Evolutionary conservation across 2,888 invertebrate genomes (phyloP).

Genomic region (Ichneumon xanthorius): DNA sequence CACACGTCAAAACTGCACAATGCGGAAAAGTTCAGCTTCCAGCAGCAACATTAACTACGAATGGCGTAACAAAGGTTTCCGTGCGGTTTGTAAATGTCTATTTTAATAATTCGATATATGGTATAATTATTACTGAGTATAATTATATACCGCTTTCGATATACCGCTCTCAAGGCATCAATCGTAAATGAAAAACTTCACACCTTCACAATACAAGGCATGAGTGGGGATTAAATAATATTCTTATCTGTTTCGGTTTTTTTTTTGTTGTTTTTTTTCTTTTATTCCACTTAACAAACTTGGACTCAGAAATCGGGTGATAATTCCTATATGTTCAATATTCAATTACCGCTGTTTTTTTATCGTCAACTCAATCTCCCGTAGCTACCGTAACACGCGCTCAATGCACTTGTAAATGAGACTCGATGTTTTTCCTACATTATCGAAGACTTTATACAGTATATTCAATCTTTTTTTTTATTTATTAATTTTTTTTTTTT

Average conservation of each 20-base stretch:
- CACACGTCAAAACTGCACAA: slow-evolving; percentile 40
- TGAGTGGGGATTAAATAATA: slow-evolving; percentile 59
- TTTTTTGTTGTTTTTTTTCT: slow-evolving; percentile 37
- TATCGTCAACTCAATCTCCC: slow-evolving; percentile 43
- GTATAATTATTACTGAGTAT: slow-evolving; percentile 26
- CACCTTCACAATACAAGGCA: slow-evolving; percentile 63
- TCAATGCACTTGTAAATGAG: slow-evolving; percentile 59
- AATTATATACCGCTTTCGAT: slow-evolving; percentile 58
- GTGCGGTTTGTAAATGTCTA: slow-evolving; percentile 54
- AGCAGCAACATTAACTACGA: slow-evolving; percentile 45
- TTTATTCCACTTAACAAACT: slow-evolving; percentile 56
- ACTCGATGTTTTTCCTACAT: slow-evolving; percentile 63
- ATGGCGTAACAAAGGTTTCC: slow-evolving; percentile 53
- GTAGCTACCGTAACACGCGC: slow-evolving; percentile 52
- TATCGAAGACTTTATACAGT: slow-evolving; percentile 71
- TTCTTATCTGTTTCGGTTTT: slow-evolving; percentile 39
- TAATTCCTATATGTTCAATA: slow-evolving; percentile 33
- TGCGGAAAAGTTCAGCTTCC: slow-evolving; percentile 32
- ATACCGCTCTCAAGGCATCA: slow-evolving; percentile 44
- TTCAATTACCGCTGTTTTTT: slow-evolving; percentile 44
- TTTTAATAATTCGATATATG: slow-evolving; percentile 34
- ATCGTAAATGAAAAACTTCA: slow-evolving; percentile 52
- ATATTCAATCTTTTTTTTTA: slow-evolving; percentile 57
- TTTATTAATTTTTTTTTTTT: slow-evolving; percentile 31
- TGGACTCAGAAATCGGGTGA: slow-evolving; percentile 51